A percentile compares a stretch with the other conserved stretches of the same genome.
These are phyloP conservation scores for Pentamera pediparva DNA, from an alignment of 53 echinoderm and acorn worm genomes.

Conservation along the genomic window DNA sequence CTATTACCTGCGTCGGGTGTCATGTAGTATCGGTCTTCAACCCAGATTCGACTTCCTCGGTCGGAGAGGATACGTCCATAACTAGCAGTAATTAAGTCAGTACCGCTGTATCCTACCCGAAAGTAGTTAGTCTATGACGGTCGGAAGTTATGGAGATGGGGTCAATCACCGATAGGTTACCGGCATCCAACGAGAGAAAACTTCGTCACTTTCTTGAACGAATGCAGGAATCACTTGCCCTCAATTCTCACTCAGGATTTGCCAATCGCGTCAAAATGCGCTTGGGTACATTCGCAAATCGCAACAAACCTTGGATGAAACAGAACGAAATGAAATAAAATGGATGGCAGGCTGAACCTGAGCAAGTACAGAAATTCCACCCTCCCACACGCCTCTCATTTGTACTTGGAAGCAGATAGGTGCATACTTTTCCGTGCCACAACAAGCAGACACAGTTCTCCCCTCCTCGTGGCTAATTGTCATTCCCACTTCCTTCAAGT, in stretches of 20 bases:
- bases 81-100: background rate
- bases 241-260: background rate
- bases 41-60: constrained; percentile 23
- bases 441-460: too few relatives aligned
- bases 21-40: background rate
- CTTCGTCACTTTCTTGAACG: background rate
- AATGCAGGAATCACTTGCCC: background rate
- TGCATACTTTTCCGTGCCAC: too few relatives aligned
- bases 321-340: too few relatives aligned
- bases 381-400: too few relatives aligned
- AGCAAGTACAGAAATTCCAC: background rate
- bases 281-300: too few relatives aligned
- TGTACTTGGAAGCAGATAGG: too few relatives aligned
- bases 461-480: too few relatives aligned
- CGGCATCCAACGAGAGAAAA: background rate
- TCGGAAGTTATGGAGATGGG: background rate
- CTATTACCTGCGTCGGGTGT: background rate
- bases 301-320: too few relatives aligned
- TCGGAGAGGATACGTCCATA: background rate
- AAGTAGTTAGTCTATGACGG: background rate
- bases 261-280: too few relatives aligned
- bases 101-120: background rate
- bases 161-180: background rate
- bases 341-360: too few relatives aligned
- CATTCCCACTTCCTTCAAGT: too few relatives aligned